phyloP scores from a whole-genome alignment of 1,140 invertebrate species.

The Nymphalis io region DNA sequence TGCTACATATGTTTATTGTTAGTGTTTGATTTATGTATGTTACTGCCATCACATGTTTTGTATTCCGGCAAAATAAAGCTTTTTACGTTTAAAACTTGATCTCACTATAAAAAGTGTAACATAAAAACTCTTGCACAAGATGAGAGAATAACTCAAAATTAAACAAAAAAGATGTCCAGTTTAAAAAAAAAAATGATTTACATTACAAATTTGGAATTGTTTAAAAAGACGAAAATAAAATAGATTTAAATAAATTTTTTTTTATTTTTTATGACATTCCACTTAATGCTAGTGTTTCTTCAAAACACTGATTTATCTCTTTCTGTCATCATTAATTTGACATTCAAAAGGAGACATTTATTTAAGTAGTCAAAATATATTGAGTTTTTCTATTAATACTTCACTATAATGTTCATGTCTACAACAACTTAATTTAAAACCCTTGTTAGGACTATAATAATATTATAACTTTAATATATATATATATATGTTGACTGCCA shows the following conservation, averaged over 20 bases:
- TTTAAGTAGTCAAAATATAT: too few relatives aligned
- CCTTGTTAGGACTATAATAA: too few relatives aligned
- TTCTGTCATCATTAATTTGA: too few relatives aligned
- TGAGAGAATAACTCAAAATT: slow-evolving; percentile 18
- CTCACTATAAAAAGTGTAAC: slow-evolving; percentile 23
- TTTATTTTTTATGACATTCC: slow-evolving; percentile 11
- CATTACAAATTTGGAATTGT: slow-evolving; percentile 38
- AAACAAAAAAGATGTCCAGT: slow-evolving; percentile 33
- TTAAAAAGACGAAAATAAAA: slow-evolving; percentile 39
- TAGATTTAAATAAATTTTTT: slow-evolving; percentile 24
- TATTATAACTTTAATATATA: too few relatives aligned
- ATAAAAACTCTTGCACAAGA: slow-evolving; percentile 34
- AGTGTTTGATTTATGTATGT: slow-evolving; percentile 35
- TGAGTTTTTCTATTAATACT: too few relatives aligned
- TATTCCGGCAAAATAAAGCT: slow-evolving; percentile 7
- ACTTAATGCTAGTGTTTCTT: too few relatives aligned
- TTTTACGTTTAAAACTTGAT: slow-evolving; percentile 25
- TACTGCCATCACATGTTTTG: slow-evolving; percentile 28
- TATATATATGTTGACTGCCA: too few relatives aligned
- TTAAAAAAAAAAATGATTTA: slow-evolving; percentile 37
- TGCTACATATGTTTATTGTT: slow-evolving; percentile 39
- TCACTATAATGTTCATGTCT: too few relatives aligned
- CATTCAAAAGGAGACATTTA: too few relatives aligned
- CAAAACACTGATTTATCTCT: too few relatives aligned
- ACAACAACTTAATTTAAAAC: too few relatives aligned